Conservation (phyloP, 1,140 invertebrate species). For the Euura lappo region DNA sequence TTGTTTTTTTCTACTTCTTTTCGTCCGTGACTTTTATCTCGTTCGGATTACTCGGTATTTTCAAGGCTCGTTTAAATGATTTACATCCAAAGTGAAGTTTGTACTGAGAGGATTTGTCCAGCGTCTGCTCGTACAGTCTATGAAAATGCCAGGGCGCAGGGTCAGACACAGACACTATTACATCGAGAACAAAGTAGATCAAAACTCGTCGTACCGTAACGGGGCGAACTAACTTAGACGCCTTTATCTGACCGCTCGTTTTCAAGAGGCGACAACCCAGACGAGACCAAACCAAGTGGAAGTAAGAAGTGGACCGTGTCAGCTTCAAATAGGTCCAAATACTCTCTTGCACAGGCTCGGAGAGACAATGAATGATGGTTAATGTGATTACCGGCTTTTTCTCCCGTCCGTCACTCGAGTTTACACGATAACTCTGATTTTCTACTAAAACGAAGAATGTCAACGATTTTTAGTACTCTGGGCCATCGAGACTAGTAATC, state of each 20-base stretch:
- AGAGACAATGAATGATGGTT: background rate
- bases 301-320: background rate
- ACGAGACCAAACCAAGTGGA: background rate
- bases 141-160: no score
- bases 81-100: no score
- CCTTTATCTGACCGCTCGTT: background rate
- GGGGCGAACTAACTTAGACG: background rate
- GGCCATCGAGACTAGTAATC: no score
- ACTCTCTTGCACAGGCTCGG: background rate
- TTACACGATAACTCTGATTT: background rate
- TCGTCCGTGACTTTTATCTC: no score
- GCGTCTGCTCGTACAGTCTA: no score
- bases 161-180: no score
- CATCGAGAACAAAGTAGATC: slow-evolving; percentile 2
- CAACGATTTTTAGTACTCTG: no score
- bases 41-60: no score
- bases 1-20: no score
- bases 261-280: background rate
- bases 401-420: background rate
- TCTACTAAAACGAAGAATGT: no score
- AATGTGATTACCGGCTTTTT: background rate
- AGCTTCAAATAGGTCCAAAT: background rate
- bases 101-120: no score
- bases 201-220: slow-evolving; percentile 1
- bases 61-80: no score